Evolutionary conservation across 2,113 vertebrate species (phyloP), one percentile per base, ranked within the genome.

Genomic region (Dicaeum eximium): DNA sequence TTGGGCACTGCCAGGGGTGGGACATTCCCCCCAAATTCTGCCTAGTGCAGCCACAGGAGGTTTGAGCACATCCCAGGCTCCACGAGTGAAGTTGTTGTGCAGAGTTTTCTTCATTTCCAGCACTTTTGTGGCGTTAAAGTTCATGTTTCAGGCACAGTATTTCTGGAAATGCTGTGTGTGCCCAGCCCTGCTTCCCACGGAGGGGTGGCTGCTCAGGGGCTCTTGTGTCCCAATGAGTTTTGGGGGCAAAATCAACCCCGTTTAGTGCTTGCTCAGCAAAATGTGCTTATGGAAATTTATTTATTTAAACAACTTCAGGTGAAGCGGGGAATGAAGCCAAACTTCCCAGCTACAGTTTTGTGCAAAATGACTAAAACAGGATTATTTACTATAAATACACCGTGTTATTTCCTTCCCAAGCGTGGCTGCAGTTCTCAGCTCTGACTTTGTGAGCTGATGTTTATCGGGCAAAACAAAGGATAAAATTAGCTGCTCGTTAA

Each of bases 91-190:
- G 8, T 10, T 31, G 6, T 15, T 4, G 2, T 8, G 54, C 30
- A 27, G 47, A 23, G 35, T 28, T 69, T 47, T 27, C 30, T 8
- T 33, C 4, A 16, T 48, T 82, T 16, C 35, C 47, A 54, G 47
- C 31, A 5, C 14, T 69, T 82, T 7, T 13, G 30, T 16, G 30
- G 35, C 16, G 28, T 19, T 31, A 35, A 23, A 42, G 20, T 10
- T 30, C 57, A 1, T 0, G 2, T 44, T 44, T 7, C 5, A 1
- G 6, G 7, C 25, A 2, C 0, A 1, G 12, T 2, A 15, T 24
- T 40, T 22, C 22, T 54, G 5, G 0, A 2, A 44, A 23, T 11
- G 4, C 42, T 3, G 0, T 1, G 44, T 2, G 3, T 69, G 72
- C 21, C 3, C 47, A 40, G 62, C 44, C 53, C 35, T 27, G 47